Conservation (phyloP, 2,888 invertebrate genomes). For the Myopa testacea region DNA sequence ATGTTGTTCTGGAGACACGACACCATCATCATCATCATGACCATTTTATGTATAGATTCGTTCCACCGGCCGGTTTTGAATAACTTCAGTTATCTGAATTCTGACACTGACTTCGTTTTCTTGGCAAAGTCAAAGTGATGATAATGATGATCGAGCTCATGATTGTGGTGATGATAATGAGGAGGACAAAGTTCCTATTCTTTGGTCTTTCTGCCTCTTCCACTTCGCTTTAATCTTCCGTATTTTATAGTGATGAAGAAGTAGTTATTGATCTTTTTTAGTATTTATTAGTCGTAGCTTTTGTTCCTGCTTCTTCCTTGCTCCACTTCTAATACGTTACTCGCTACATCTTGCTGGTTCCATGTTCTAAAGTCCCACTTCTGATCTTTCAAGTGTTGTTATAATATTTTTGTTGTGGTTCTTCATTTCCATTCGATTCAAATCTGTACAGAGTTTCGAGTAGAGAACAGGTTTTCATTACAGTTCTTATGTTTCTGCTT, state of each 20-base stretch:
- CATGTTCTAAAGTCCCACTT: slow-evolving; percentile 1
- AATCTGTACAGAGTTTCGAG: neutral
- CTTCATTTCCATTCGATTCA: slow-evolving; percentile 20
- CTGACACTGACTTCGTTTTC: slow-evolving; percentile 17
- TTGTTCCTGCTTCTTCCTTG: slow-evolving; percentile 5
- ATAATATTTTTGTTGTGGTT: slow-evolving; percentile 1
- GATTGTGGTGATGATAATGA: neutral
- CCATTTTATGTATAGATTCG: neutral
- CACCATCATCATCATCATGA: neutral
- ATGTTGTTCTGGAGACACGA: neutral
- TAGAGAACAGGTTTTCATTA: slow-evolving; percentile 7
- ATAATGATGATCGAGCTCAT: neutral
- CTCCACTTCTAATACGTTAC: slow-evolving; percentile 11
- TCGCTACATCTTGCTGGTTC: neutral
- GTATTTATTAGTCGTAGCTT: neutral
- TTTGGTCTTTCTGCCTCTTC: neutral
- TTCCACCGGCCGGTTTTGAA: too few relatives aligned
- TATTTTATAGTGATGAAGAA: neutral
- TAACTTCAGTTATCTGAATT: neutral
- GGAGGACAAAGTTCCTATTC: neutral
- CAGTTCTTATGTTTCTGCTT: neutral
- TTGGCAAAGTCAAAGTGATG: neutral
- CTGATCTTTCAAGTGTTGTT: slow-evolving; percentile 8
- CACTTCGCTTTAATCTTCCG: neutral
- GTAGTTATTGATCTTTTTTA: neutral